phyloP scores from a whole-genome alignment of 2,888 invertebrate genomes.

The Pseudanteris insignis region DNA sequence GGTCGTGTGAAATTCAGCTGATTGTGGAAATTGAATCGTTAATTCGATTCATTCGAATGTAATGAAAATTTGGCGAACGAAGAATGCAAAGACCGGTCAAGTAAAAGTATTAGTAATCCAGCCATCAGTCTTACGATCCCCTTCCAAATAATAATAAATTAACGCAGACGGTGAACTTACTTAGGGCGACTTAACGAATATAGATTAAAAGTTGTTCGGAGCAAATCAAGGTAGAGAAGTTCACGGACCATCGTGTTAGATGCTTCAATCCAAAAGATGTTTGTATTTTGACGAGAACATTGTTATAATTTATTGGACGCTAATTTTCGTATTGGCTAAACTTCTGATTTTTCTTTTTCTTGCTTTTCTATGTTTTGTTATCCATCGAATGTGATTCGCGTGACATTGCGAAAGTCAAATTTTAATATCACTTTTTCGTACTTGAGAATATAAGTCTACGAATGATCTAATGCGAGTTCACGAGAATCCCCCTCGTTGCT shows the following conservation, averaged over 20 bases:
- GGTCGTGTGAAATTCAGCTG: too few relatives aligned
- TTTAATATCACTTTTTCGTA: constrained; percentile 59
- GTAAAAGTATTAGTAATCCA: constrained; percentile 48
- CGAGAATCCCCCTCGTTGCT: constrained; percentile 30
- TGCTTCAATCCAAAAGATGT: constrained; percentile 52
- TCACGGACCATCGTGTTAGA: constrained; percentile 38
- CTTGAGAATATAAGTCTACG: constrained; percentile 20
- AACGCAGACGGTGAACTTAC: constrained; percentile 58
- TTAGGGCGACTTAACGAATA: constrained; percentile 64
- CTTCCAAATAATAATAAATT: constrained; percentile 58
- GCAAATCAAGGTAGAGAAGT: constrained; percentile 44
- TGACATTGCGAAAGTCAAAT: constrained; percentile 45
- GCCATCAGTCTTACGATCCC: constrained; percentile 35
- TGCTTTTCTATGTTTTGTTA: too few relatives aligned
- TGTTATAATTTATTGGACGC: too few relatives aligned
- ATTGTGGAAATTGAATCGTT: neutral
- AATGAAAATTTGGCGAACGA: constrained; percentile 20
- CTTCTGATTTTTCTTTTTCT: too few relatives aligned
- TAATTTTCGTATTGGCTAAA: too few relatives aligned
- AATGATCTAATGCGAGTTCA: constrained; percentile 28
- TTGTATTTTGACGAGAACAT: constrained; percentile 66
- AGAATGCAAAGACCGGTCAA: constrained; percentile 45
- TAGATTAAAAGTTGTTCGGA: constrained; percentile 64
- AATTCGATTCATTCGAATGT: constrained; percentile 31
- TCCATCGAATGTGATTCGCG: too few relatives aligned